Conservation (phyloP, 2,888 invertebrate genomes). For the Sinodicranocentrus sp. region DNA sequence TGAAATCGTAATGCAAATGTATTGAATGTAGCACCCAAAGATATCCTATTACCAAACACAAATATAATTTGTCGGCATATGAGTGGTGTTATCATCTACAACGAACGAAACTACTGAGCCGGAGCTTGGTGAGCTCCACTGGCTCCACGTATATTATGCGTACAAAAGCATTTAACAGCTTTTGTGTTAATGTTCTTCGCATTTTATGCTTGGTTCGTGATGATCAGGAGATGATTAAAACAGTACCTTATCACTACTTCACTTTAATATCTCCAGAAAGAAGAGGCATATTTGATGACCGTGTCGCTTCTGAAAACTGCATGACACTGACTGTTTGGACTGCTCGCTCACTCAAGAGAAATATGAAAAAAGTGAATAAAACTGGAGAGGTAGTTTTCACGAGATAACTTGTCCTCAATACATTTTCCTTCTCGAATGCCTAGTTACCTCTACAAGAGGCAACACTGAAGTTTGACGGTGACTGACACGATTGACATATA, state of each 20-base stretch:
- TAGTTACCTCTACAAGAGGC: conserved; percentile 19
- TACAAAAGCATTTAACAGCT: too few species aligned
- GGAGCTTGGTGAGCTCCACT: too few species aligned
- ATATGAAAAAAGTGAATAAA: neutral
- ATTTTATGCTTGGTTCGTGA: conserved; percentile 3
- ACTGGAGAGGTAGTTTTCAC: conserved; percentile 3
- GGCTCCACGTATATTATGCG: too few species aligned
- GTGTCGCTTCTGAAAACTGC: too few species aligned
- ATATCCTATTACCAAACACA: too few species aligned
- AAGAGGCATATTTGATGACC: conserved; percentile 15
- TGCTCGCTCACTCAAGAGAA: neutral
- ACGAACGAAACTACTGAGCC: too few species aligned
- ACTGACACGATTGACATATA: too few species aligned
- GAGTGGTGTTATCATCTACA: too few species aligned
- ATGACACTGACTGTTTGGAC: conserved; percentile 11
- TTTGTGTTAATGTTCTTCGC: neutral
- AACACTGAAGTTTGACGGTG: too few species aligned
- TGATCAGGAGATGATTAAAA: conserved; percentile 20
- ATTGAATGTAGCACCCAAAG: too few species aligned
- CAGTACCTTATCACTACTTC: neutral
- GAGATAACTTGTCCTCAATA: conserved; percentile 2
- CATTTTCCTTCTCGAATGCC: neutral
- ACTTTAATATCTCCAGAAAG: neutral
- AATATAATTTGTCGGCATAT: too few species aligned
- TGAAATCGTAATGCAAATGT: too few species aligned